A percentile compares a stretch with the other conserved stretches of the same genome.
Evolutionary conservation across 2,888 invertebrate genomes (phyloP).

Genomic region (Disparrhopalites patrizii): DNA sequence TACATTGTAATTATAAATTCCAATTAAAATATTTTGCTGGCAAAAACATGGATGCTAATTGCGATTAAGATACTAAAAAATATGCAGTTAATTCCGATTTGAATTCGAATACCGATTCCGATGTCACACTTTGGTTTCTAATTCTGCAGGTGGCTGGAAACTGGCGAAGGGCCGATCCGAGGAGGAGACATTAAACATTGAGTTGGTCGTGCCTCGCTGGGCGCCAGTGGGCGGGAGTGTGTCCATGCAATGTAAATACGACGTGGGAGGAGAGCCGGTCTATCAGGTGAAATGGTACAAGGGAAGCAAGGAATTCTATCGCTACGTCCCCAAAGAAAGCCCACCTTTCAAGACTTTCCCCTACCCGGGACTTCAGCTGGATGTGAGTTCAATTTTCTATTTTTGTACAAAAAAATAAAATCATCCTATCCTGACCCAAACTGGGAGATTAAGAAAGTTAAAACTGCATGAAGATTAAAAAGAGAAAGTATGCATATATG

Average conservation of each 20-base stretch:
- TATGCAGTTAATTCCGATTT: too few relatives aligned
- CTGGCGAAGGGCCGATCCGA: conserved; percentile 12
- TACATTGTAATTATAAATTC: too few relatives aligned
- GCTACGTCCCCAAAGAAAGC: conserved; percentile 46
- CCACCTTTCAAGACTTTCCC: conserved; percentile 45
- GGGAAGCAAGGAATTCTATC: conserved; percentile 46
- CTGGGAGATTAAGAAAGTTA: too few relatives aligned
- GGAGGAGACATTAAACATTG: conserved; percentile 30
- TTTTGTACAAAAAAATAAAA: too few relatives aligned
- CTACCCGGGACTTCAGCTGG: conserved; percentile 41
- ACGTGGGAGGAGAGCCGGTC: conserved; percentile 38
- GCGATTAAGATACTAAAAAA: too few relatives aligned
- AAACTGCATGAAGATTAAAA: too few relatives aligned
- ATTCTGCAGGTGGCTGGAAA: conserved; percentile 32
- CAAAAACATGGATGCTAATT: too few relatives aligned
- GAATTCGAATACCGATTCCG: too few relatives aligned
- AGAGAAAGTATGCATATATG: too few relatives aligned
- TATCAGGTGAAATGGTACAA: conserved; percentile 49
- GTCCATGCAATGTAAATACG: conserved; percentile 40
- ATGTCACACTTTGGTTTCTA: conserved; percentile 2
- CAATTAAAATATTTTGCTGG: too few relatives aligned
- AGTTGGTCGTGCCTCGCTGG: conserved; percentile 36
- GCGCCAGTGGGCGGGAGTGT: conserved; percentile 38
- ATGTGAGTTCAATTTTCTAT: conserved; percentile 47
- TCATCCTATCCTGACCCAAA: too few relatives aligned